Conservation (phyloP, 2,888 invertebrate genomes). For the Polymixis flavicincta region DNA sequence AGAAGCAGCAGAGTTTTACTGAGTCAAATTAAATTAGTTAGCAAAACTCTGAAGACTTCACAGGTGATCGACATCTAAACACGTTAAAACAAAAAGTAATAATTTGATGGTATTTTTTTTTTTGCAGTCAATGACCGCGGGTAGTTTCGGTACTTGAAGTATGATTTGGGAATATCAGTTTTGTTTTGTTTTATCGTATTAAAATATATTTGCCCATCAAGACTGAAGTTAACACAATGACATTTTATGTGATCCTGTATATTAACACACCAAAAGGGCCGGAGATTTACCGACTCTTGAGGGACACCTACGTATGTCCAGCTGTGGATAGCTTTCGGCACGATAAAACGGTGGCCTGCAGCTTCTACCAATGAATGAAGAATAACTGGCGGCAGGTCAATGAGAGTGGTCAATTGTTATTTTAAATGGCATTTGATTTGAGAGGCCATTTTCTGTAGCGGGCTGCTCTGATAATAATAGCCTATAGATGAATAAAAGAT, state of each 20-base stretch:
- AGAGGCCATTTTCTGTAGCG: not conserved
- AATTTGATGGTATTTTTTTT: no score
- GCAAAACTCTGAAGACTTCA: no score
- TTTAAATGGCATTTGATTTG: not conserved
- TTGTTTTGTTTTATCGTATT: not conserved
- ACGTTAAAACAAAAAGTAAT: no score
- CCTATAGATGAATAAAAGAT: no score
- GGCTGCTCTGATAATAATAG: not conserved
- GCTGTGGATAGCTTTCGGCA: no score
- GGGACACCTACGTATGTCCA: no score
- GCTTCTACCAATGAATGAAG: not conserved
- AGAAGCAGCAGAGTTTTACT: conserved; percentile 47
- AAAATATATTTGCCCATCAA: no score
- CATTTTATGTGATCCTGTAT: not conserved
- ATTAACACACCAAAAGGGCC: not conserved
- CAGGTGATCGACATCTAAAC: no score
- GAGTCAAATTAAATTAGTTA: not conserved
- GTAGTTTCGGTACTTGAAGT: not conserved
- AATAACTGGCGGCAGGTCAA: not conserved
- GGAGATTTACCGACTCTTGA: not conserved
- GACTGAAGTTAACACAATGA: not conserved
- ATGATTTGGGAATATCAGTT: not conserved
- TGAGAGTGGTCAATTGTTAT: not conserved
- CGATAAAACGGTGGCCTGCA: not conserved
- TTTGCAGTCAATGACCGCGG: not conserved